These are phyloP conservation scores for Trichopoda pennipes DNA, from an alignment of 2,888 invertebrate species.

Conservation along the genomic window DNA sequence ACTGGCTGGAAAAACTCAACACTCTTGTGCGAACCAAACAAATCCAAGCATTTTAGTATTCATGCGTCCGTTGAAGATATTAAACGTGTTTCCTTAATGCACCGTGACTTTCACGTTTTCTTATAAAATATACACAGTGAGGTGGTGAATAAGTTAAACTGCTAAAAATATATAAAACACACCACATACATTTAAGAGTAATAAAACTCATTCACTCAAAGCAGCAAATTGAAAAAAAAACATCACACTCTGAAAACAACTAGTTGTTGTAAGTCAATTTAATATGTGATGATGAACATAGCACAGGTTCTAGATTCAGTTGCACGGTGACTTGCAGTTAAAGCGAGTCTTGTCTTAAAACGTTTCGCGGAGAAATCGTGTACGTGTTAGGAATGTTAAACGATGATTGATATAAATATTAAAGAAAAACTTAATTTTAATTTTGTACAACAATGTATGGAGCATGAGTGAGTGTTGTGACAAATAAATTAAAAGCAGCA, in stretches of 20 bases:
- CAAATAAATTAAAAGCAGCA: conserved; percentile 20
- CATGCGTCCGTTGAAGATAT: conserved; percentile 57
- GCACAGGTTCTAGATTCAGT: conserved; percentile 72
- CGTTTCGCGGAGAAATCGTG: conserved; percentile 70
- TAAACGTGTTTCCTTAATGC: conserved; percentile 44
- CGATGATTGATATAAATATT: conserved; percentile 28
- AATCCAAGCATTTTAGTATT: conserved; percentile 53
- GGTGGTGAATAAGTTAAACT: conserved; percentile 36
- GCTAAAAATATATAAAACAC: neutral
- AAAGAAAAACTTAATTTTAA: conserved; percentile 39
- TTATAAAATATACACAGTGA: conserved; percentile 18
- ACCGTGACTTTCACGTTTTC: conserved; percentile 62
- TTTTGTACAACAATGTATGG: conserved; percentile 19
- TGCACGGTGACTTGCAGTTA: conserved; percentile 77
- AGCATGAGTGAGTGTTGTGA: conserved; percentile 50
- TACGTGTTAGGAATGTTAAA: conserved; percentile 35
- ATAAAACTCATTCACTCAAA: conserved; percentile 56
- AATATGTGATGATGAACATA: conserved; percentile 68
- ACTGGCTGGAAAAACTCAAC: conserved; percentile 57
- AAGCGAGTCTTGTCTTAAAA: conserved; percentile 65
- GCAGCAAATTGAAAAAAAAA: conserved; percentile 50
- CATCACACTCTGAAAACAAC: conserved; percentile 63
- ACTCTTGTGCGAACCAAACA: conserved; percentile 34
- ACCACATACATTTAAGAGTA: conserved; percentile 67
- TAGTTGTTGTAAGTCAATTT: conserved; percentile 63